phyloP scores from a whole-genome alignment of 2,113 vertebrate species.

The Haemorhous mexicanus region DNA sequence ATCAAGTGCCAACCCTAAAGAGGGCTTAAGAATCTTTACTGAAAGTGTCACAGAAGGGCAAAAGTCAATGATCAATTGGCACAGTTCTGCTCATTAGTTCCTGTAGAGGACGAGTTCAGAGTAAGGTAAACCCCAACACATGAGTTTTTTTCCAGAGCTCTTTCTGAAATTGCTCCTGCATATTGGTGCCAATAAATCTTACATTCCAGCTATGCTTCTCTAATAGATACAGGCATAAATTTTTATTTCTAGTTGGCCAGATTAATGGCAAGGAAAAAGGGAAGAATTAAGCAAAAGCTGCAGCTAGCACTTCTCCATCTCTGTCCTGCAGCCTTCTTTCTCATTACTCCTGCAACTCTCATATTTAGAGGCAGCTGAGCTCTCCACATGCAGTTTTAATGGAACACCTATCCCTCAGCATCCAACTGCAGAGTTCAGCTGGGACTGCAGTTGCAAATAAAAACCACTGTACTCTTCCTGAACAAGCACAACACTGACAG shows the following conservation, averaged over 20 bases:
- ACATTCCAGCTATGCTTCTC: conserved; percentile 24
- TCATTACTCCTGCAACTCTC: not conserved
- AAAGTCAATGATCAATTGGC: conserved; percentile 20
- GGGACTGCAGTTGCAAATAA: conserved; percentile 6
- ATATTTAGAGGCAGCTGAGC: not conserved
- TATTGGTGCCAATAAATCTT: conserved; percentile 42
- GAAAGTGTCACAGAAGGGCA: not conserved
- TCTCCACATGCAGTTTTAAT: not conserved
- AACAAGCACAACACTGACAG: not conserved
- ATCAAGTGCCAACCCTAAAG: not conserved
- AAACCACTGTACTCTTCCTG: not conserved
- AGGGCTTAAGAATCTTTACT: not conserved
- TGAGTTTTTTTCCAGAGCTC: conserved; percentile 34
- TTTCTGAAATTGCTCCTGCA: conserved; percentile 23
- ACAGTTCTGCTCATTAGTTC: not conserved
- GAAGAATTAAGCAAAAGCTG: conserved; percentile 14
- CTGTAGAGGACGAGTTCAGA: conserved; percentile 6
- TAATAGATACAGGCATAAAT: conserved; percentile 45
- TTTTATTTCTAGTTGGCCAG: conserved; percentile 27
- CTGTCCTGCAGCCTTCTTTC: not conserved
- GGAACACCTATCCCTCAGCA: not conserved
- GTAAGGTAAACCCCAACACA: conserved; percentile 27
- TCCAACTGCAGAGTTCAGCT: not conserved
- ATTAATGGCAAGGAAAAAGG: not conserved
- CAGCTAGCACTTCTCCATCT: not conserved